Base-by-base conservation (phyloP, 2,888 invertebrate species). In the Phlogophora meticulosa region DNA sequence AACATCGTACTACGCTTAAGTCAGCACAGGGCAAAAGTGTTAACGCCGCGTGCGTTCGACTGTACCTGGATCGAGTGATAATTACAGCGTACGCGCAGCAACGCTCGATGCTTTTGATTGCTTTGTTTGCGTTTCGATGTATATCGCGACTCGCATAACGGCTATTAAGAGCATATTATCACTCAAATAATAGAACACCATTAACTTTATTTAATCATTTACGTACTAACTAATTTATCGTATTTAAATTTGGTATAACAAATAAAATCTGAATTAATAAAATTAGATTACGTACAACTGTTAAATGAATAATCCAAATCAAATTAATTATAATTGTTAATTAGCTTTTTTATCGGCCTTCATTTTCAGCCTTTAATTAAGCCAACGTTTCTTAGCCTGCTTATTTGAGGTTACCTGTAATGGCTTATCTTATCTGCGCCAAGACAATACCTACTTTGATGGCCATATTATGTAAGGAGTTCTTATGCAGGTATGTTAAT, bases 41-140 rank as follows among this genome's bases (percentile, higher is more conserved):
- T 4, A 2, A 28, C 2, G 2, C 28, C 5, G 5, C 28, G 28
- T 28, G 28, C 28, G 28, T 28, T 28, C 5, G 28, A 28, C 28
- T 28, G 78, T 83, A 72, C 82, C 82, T 86, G 88, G 82, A 87
- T 85, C 83, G 78, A 85, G 83, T 81, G 84, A 86, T 90, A 90
- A 92, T 91, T 90, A 88, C 80, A 82, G 82, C 59, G 70, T 77
- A 78, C 61, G 70, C 78, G 74, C 72, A 70, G 79, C 78, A 72
- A 80, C 79, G 84, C 80, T 85, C 76, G 82, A 83, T 85, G 82
- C 81, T 82, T 87, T 86, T 82, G 82, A 86, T 88, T 82, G 85
- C 86, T 86, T 86, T 88, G 85, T 88, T 88, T 87, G 78, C 81
- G 78, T 85, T 86, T 74, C 72, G 87, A 87, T 86, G 79, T 83